Evolutionary conservation across 2,113 vertebrate species (phyloP).

Genomic region (Petromus typicus): DNA sequence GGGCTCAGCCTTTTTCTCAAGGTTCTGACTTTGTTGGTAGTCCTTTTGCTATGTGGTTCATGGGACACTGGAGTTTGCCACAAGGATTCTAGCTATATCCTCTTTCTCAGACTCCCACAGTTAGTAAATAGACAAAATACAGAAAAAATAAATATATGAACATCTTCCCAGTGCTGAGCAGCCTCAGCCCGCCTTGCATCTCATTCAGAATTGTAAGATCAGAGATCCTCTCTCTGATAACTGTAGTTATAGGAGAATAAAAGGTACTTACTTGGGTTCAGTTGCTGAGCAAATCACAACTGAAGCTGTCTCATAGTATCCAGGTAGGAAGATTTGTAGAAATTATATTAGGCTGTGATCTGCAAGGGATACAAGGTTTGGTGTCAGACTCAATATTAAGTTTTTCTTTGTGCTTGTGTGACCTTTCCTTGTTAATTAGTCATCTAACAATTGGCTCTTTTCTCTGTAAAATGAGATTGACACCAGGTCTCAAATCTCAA

Average conservation of each 20-base stretch:
- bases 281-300: background rate
- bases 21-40: no score
- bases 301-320: background rate
- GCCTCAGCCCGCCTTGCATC: background rate
- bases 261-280: background rate
- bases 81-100: no score
- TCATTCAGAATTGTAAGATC: background rate
- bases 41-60: no score
- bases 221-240: background rate
- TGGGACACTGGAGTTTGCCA: no score
- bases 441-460: background rate
- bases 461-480: background rate
- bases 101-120: no score
- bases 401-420: background rate
- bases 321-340: background rate
- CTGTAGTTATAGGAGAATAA: background rate
- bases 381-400: background rate
- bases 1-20: no score
- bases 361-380: background rate
- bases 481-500: background rate
- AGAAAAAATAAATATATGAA: background rate
- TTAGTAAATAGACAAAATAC: background rate
- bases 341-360: background rate
- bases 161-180: background rate
- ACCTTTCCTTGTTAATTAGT: background rate